Base-by-base conservation (phyloP, 2,797 vertebrate genomes). In the Cetoscarus ocellatus region DNA sequence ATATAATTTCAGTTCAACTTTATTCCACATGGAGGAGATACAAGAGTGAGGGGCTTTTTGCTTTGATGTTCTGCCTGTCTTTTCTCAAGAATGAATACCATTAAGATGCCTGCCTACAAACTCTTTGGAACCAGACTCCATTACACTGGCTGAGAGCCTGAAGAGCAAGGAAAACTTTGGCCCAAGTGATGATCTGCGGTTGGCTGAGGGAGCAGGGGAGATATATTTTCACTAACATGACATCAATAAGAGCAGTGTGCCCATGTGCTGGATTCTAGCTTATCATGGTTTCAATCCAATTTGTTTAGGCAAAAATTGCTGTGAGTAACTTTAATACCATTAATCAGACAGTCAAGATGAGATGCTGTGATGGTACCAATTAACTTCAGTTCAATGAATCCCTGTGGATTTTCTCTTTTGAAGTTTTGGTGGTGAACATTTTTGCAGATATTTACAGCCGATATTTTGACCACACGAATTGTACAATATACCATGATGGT, bases 221-320 rank as follows among this genome's bases (percentile, higher is more conserved):
- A 91, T 84, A 82, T 84, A 86, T 89, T 88, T 86, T 85, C 82
- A 78, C 79, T 61, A 85, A 83, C 80, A 84, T 89, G 68, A 88
- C 83, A 84, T 87, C 83, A 90, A 73, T 71, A 73, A 76, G 60
- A 61, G 69, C 73, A 61, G 56, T 40, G 61, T 75, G 72, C 68
- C 72, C 45, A 5, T 68, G 59, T 68, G 78, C 80, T 83, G 68
- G 86, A 87, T 86, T 75, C 77, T 80, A 72, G 87, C 77, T 76
- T 74, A 75, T 71, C 70, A n/a, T 83, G 70, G 62, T 69, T 53
- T 80, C 70, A 64, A 60, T 62, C 58, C 40, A 49, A 69, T 49
- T 86, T 67, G 43, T 80, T 83, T 78, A 27, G 55, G 56, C 61
- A 35, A 52, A 57, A 59, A 27, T 27, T 27, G 27, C 2, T 27